Evolutionary conservation across 2,113 vertebrate species (phyloP).

Genomic region (Orycteropus afer): DNA sequence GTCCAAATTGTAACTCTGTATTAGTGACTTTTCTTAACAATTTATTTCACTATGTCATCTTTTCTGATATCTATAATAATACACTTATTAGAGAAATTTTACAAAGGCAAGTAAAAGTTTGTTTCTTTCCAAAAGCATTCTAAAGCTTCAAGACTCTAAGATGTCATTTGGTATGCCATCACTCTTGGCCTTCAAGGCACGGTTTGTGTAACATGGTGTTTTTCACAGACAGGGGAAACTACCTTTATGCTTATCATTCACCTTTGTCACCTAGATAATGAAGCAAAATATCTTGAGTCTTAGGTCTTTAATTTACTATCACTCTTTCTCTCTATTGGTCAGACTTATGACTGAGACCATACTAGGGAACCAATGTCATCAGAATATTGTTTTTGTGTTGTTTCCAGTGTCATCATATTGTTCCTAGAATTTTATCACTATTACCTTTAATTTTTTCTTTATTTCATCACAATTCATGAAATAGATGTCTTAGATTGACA

Average conservation of each 20-base stretch:
- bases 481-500: neutral
- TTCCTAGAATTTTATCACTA: neutral
- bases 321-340: neutral
- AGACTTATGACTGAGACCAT: neutral
- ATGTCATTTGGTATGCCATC: fast-evolving
- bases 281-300: too few species aligned
- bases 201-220: fast-evolving
- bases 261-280: neutral
- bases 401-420: neutral
- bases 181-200: fast-evolving
- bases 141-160: neutral
- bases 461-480: neutral
- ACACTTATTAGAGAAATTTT: neutral
- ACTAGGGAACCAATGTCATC: fast-evolving
- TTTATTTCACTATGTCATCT: too few species aligned
- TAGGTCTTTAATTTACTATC: neutral
- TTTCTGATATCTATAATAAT: neutral
- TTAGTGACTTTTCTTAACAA: neutral
- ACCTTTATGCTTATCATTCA: fast-evolving
- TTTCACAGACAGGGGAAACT: neutral
- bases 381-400: neutral
- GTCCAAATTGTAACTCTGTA: fast-evolving
- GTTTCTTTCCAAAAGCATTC: neutral
- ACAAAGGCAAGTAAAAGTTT: neutral
- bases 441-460: neutral